Conservation (phyloP, 2,888 invertebrate species). For the Tiphia femorata region DNA sequence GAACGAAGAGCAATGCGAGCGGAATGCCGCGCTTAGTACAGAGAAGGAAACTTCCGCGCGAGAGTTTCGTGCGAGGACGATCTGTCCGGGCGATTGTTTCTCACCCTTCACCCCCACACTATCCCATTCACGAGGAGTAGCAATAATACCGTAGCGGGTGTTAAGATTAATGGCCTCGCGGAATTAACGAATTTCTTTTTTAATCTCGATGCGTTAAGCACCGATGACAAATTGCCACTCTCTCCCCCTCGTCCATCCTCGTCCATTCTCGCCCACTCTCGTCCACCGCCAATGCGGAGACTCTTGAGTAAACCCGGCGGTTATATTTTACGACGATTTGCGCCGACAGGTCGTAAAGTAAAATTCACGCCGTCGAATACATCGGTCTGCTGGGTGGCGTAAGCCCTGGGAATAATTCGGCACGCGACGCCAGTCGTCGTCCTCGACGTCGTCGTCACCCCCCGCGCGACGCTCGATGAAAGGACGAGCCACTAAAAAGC, state of each 20-base stretch:
- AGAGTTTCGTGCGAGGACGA: no score
- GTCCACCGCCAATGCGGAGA: no score
- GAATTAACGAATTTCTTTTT: no score
- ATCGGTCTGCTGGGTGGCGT: conserved; percentile 19
- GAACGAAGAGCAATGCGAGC: no score
- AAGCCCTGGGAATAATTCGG: no score
- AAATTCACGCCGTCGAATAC: conserved; percentile 31
- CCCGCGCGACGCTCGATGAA: conserved; percentile 36
- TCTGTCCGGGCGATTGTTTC: no score
- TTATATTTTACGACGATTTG: conserved; percentile 15
- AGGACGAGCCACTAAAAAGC: conserved; percentile 27
- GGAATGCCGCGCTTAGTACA: no score
- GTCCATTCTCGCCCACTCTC: neutral
- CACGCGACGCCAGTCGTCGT: neutral
- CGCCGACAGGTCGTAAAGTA: conserved; percentile 21
- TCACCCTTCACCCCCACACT: no score
- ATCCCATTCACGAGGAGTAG: no score
- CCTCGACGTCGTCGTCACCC: neutral
- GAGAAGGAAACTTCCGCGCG: no score
- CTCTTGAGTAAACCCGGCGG: neutral
- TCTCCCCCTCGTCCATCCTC: neutral
- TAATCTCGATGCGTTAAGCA: neutral
- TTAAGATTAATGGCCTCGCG: no score
- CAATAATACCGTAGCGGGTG: no score
- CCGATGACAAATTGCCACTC: neutral